Evolutionary conservation across 1,140 invertebrate species (phyloP), one percentile per base, ranked within the genome.

Genomic region (Vanessa atalanta): DNA sequence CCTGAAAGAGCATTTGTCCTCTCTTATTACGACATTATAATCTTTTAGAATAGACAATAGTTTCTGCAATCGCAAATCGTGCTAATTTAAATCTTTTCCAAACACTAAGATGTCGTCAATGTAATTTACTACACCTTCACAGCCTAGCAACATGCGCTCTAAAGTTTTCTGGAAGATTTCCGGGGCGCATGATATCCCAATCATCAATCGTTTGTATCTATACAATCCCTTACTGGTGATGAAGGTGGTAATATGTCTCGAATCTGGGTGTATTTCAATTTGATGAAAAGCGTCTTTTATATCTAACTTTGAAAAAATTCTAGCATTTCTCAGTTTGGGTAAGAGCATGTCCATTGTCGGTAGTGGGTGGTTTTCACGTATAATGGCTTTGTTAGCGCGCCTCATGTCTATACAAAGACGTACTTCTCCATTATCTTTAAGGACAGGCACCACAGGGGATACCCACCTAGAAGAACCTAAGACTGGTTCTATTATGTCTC

Each of bases 321-420:
- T 78, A 43, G 82, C 78, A 20, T 79, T 73, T 70, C 72, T 74
- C 7, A 85, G 14, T 48, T 72, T 74, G 43, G 65, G 76, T 75
- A 60, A 77, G 57, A 86, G 57, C 16, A 68, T 16, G 15, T 83
- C 70, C 60, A 86, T 78, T n/a, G 78, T 82, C 9, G 83, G 83
- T 13, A 85, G 55, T 8, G 73, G 84, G 57, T 83, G 76, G 55
- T 79, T 81, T 77, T 85, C 82, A 47, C 81, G 43, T 20, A 72
- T 60, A 11, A 85, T 85, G 15, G 85, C 82, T 60, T 61, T 61
- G 76, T 82, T 81, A 9, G 83, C 76, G 70, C 70, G 72, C 15
- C 81, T 23, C 76, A 82, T 84, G 37, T 83, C 80, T 8, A 88
- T 70, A 71, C 85, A 85, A 47, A 88, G 65, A n/a, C 83, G 50